Percentiles rank a stretch among this genome's conserved stretches.
phyloP scores from a whole-genome alignment of 2,888 invertebrate genomes.

The Balanococcus diminutus region DNA sequence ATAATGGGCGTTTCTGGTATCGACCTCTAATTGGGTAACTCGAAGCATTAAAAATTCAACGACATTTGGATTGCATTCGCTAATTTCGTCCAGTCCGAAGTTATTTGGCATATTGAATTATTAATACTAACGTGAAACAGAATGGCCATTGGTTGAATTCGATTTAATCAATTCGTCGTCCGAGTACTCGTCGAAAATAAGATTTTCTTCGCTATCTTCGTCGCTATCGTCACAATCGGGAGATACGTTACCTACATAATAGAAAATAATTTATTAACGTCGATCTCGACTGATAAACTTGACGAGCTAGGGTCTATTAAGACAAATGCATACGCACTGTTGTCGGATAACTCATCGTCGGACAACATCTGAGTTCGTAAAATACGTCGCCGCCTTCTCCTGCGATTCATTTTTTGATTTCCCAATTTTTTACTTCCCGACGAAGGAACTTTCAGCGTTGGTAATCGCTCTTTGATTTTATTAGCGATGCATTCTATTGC shows the following conservation, averaged over 20 bases:
- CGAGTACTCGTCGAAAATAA: constrained; percentile 44
- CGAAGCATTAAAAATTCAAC: too few species aligned
- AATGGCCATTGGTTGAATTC: constrained; percentile 16
- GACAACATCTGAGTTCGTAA: background rate
- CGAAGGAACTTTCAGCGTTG: constrained; percentile 1
- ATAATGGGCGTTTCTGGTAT: too few species aligned
- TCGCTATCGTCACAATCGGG: constrained; percentile 29
- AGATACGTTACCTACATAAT: constrained; percentile 34
- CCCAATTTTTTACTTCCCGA: background rate
- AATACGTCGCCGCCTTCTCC: constrained; percentile 31
- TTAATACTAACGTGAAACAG: background rate
- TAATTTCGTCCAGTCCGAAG: too few species aligned
- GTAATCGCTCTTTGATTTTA: constrained; percentile 42
- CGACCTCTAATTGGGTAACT: too few species aligned
- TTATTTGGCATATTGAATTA: background rate
- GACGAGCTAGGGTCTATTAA: background rate
- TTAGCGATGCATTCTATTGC: constrained; percentile 37
- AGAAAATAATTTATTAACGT: too few species aligned
- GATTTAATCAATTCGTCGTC: constrained; percentile 11
- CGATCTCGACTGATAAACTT: background rate
- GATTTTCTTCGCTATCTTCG: constrained; percentile 47
- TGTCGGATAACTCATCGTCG: constrained; percentile 43
- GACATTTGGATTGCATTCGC: too few species aligned
- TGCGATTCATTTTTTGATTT: constrained; percentile 15
- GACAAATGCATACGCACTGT: background rate